Percentiles rank a stretch among this genome's conserved stretches.
These are phyloP conservation scores for Apolygus lucorum DNA, from an alignment of 1,140 invertebrate species.

Conservation along the genomic window DNA sequence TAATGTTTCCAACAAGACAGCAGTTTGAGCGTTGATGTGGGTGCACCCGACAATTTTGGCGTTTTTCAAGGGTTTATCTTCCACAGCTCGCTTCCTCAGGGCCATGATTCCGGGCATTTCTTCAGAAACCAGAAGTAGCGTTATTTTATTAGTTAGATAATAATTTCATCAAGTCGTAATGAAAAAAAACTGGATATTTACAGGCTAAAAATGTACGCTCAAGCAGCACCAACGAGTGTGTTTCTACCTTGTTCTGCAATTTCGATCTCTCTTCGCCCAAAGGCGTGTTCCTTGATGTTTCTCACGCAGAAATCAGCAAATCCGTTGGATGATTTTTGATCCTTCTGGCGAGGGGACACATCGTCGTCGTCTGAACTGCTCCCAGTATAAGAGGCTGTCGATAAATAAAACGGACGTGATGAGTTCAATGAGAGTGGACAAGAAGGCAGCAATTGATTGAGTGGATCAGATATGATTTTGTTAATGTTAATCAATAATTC, in stretches of 20 bases:
- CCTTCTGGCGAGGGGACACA: constrained; percentile 76
- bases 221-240: background rate
- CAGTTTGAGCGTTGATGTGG: constrained; percentile 96
- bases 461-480: background rate
- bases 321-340: constrained; percentile 66
- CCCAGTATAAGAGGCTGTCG: constrained; percentile 76
- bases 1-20: constrained; percentile 90
- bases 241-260: constrained; percentile 92
- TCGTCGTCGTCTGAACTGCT: constrained; percentile 80
- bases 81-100: constrained; percentile 75
- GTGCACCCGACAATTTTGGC: constrained; percentile 96
- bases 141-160: too few species aligned
- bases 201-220: constrained; percentile 20
- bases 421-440: background rate
- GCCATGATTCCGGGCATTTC: constrained; percentile 98
- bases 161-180: too few species aligned
- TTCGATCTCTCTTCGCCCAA: constrained; percentile 91
- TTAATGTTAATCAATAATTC: too few species aligned
- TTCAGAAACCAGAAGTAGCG: constrained; percentile 37
- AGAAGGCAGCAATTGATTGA: background rate
- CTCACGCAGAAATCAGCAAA: constrained; percentile 83
- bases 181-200: too few species aligned
- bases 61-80: constrained; percentile 89
- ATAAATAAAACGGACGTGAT: background rate
- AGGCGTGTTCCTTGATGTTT: constrained; percentile 84